Base-by-base conservation (phyloP, 2,888 invertebrate genomes). In the Heteromyza rotundicornis region DNA sequence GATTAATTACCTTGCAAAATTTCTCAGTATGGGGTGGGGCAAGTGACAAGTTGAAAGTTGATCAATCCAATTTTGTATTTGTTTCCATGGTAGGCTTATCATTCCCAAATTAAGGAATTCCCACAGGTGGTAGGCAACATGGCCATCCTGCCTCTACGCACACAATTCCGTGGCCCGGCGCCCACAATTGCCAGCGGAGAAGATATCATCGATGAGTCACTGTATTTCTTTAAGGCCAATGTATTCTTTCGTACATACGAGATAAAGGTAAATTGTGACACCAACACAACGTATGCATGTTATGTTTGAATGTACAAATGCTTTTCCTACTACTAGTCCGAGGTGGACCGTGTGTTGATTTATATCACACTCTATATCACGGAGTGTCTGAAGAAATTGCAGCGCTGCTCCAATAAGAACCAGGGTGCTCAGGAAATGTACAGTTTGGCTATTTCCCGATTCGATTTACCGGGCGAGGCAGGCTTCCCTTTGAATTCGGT, bases 161-260 rank as follows among this genome's bases (percentile, higher is more conserved):
- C 98, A 0, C 90, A 92, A 74, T 93, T 89, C 79, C 88, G 97
- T 72, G 99, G 99, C 7, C 98, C 98, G 32, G 97, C 98, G 5
- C 94, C 95, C 10, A 85, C 86, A 57, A 85, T 84, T n/a, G 86
- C 85, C 64, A 87, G 89, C 57, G 92, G 92, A 50, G 86, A 88
- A 69, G 99, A 99, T 84, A 93, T 99, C 67, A 92, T 99, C 71
- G 99, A 99, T 84, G 99, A 99, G 86, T 95, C 98, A 57, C 86
- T 99, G 35, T 93, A 92, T 78, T 99, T 90, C 83, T 99, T 99
- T 84, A 98, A 97, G 85, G 98, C 99, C 1, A 99, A 99, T 85
- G 97, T 99, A 0, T 99, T 99, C 85, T 99, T 99, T 83, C 89
- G 98, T 70, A 98, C 96, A 35, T 99, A 98, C 84, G 98, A 99